phyloP scores from a whole-genome alignment of 2,113 vertebrate genomes.

The Seriola dumerili region DNA sequence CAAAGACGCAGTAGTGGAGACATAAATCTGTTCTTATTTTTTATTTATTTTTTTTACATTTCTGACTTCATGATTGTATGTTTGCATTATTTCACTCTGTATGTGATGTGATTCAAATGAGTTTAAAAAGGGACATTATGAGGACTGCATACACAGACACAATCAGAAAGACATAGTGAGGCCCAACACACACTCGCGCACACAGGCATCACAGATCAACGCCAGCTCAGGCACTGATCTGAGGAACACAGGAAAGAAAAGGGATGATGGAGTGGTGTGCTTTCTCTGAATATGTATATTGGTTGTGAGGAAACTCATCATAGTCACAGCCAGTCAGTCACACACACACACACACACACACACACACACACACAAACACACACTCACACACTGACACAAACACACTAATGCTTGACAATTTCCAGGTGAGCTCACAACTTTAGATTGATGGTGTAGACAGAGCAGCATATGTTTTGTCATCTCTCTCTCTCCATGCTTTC shows the following conservation, averaged over 20 bases:
- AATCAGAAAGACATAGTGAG: background rate
- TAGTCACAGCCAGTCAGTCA: slow-evolving; percentile 54
- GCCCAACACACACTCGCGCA: background rate
- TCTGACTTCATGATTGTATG: slow-evolving; percentile 31
- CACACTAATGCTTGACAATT: slow-evolving; percentile 66
- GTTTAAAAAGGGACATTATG: slow-evolving; percentile 4
- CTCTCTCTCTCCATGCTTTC: slow-evolving; percentile 40
- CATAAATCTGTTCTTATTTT: background rate
- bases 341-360: slow-evolving; percentile 26
- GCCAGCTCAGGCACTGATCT: slow-evolving; percentile 38
- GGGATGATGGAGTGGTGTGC: slow-evolving; percentile 69
- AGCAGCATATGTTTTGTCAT: slow-evolving; percentile 77
- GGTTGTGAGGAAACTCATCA: slow-evolving; percentile 73
- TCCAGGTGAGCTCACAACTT: slow-evolving; percentile 77
- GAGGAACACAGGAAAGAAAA: slow-evolving; percentile 33
- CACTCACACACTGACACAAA: slow-evolving; percentile 33
- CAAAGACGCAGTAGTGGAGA: slow-evolving; percentile 6
- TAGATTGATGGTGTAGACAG: slow-evolving; percentile 77
- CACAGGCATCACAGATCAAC: slow-evolving; percentile 36
- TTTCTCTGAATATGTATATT: slow-evolving; percentile 77
- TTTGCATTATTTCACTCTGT: slow-evolving; percentile 26
- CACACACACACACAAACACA: slow-evolving; percentile 33
- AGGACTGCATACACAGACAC: slow-evolving; percentile 17
- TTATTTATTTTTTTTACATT: background rate
- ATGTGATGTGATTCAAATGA: background rate